These are phyloP conservation scores for Parasteatoda lunata DNA, from an alignment of 2,888 invertebrate species.

Conservation along the genomic window DNA sequence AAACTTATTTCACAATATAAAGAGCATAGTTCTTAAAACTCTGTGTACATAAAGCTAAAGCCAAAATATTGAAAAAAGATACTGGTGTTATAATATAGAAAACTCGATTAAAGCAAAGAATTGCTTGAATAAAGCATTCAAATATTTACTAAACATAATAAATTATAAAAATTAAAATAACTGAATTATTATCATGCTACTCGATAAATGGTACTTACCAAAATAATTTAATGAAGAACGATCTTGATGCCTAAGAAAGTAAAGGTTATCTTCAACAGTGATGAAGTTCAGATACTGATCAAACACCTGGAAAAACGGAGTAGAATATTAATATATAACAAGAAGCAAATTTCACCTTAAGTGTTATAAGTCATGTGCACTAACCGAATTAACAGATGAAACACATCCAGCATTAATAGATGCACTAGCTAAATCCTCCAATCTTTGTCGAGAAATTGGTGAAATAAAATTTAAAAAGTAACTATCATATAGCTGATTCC, in stretches of 20 bases:
- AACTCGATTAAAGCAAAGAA: too few species aligned
- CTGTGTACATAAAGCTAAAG: too few species aligned
- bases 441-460: slow-evolving; percentile 91
- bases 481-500: slow-evolving; percentile 90
- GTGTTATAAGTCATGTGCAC: not conserved
- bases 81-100: too few species aligned
- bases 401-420: slow-evolving; percentile 93
- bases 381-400: slow-evolving; percentile 90
- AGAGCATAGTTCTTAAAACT: too few species aligned
- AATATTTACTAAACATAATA: too few species aligned
- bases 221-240: slow-evolving; percentile 94
- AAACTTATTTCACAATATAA: too few species aligned
- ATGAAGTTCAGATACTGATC: slow-evolving; percentile 99
- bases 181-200: too few species aligned
- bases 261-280: slow-evolving; percentile 97
- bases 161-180: too few species aligned
- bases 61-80: too few species aligned
- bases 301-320: slow-evolving; percentile 80
- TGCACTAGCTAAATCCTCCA: slow-evolving; percentile 95
- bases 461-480: slow-evolving; percentile 97
- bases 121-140: too few species aligned
- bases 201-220: slow-evolving; percentile 77
- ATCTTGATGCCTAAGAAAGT: slow-evolving; percentile 93
- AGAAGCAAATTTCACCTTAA: not conserved
- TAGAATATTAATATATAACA: not conserved